A percentile compares a stretch with the other conserved stretches of the same genome.
Evolutionary conservation across 2,888 invertebrate species (phyloP).

Genomic region (Rhingia rostrata): DNA sequence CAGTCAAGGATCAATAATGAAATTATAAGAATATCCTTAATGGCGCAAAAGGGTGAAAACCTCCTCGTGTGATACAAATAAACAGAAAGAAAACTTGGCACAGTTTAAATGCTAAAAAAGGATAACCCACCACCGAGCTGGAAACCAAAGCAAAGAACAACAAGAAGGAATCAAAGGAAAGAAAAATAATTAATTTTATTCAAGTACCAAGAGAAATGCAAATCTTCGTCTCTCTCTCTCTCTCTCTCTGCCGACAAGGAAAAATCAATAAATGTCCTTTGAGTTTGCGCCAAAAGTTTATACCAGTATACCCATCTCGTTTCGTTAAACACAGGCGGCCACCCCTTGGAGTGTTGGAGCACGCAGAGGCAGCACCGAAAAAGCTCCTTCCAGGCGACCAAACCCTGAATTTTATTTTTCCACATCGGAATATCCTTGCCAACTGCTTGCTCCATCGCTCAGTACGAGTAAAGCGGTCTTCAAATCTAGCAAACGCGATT

Average conservation of each 20-base stretch:
- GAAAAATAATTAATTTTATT: slow-evolving; percentile 36
- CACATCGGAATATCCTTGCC: slow-evolving; percentile 55
- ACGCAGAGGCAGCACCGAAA: slow-evolving; percentile 11
- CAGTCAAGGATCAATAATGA: slow-evolving; percentile 68
- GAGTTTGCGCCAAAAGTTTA: slow-evolving; percentile 35
- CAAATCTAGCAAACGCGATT: slow-evolving; percentile 83
- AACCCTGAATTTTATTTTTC: slow-evolving; percentile 42
- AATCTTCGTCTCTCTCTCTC: slow-evolving; percentile 19
- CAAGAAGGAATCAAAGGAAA: slow-evolving; percentile 19
- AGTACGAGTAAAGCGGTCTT: slow-evolving; percentile 83
- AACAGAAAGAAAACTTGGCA: slow-evolving; percentile 51
- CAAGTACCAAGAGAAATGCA: slow-evolving; percentile 23
- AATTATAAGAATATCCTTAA: slow-evolving; percentile 66
- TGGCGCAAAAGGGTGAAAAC: slow-evolving; percentile 42
- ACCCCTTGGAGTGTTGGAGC: slow-evolving; percentile 33
- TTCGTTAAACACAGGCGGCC: slow-evolving; percentile 1
- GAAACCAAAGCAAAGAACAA: slow-evolving; percentile 22
- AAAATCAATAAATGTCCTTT: slow-evolving; percentile 56
- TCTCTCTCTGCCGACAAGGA: background rate
- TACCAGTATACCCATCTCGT: slow-evolving; percentile 17
- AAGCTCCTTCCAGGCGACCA: slow-evolving; percentile 65
- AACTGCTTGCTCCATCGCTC: slow-evolving; percentile 77
- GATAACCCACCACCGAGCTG: slow-evolving; percentile 27
- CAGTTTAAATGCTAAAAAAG: slow-evolving; percentile 56
- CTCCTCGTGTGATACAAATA: slow-evolving; percentile 29